A percentile compares a stretch with the other conserved stretches of the same genome.
Evolutionary conservation across 2,888 invertebrate species (phyloP).

Genomic region (Phasia obesa): DNA sequence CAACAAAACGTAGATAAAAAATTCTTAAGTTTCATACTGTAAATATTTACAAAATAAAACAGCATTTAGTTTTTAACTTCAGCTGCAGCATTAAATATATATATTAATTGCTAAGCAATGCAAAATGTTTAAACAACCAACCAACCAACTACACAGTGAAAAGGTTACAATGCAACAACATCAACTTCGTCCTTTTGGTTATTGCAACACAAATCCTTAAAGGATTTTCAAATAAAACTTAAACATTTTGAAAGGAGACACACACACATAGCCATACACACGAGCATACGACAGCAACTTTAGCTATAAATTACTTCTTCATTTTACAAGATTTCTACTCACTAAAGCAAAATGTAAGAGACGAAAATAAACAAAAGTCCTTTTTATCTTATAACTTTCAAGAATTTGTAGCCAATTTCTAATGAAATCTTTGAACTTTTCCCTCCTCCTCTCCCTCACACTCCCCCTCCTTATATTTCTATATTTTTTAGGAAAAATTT

Average conservation of each 20-base stretch:
- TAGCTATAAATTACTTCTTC: constrained; percentile 62
- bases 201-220: background rate
- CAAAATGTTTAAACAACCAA: constrained; percentile 38
- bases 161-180: constrained; percentile 11
- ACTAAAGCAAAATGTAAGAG: background rate
- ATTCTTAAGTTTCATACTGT: constrained; percentile 19
- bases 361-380: background rate
- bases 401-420: background rate
- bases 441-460: too few species aligned
- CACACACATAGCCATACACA: background rate
- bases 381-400: background rate
- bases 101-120: constrained; percentile 63
- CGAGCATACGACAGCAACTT: constrained; percentile 58
- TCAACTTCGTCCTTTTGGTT: constrained; percentile 8
- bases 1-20: background rate
- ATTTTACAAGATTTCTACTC: constrained; percentile 11
- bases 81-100: constrained; percentile 19
- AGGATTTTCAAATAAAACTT: constrained; percentile 13
- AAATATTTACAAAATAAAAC: constrained; percentile 42
- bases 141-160: constrained; percentile 8
- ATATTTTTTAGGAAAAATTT: constrained; percentile 2
- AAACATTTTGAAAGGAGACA: background rate
- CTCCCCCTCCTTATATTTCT: background rate
- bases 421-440: constrained; percentile 6
- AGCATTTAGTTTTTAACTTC: constrained; percentile 21